phyloP scores from a whole-genome alignment of 2,888 invertebrate genomes.

The Gerosis bhagava region DNA sequence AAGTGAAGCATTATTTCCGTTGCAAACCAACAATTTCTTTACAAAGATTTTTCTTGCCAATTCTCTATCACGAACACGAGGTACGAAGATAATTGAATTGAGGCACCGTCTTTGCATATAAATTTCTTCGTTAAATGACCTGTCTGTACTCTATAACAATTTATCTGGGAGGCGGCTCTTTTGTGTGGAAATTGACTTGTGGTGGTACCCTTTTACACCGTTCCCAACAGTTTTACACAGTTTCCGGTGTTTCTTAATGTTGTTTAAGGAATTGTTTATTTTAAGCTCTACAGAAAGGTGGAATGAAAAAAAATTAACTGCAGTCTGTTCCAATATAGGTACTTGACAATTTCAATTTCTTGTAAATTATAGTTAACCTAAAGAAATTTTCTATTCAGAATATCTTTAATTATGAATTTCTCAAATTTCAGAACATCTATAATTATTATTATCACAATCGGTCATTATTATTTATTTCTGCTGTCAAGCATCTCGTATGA shows the following conservation, averaged over 20 bases:
- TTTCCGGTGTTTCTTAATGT: constrained; percentile 9
- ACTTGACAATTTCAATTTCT: too few relatives aligned
- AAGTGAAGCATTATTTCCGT: constrained; percentile 2
- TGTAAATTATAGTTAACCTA: too few relatives aligned
- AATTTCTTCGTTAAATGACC: constrained; percentile 34
- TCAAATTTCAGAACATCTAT: too few relatives aligned
- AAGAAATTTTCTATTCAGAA: too few relatives aligned
- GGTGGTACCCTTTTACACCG: constrained; percentile 30
- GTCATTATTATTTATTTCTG: too few relatives aligned
- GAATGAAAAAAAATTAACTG: too few relatives aligned
- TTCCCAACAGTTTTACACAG: constrained; percentile 14
- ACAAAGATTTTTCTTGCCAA: constrained; percentile 26
- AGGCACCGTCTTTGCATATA: constrained; percentile 33
- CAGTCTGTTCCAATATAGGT: too few relatives aligned
- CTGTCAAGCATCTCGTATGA: too few relatives aligned
- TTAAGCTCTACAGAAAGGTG: too few relatives aligned
- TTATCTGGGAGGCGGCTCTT: constrained; percentile 13
- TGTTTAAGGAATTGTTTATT: too few relatives aligned
- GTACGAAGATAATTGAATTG: constrained; percentile 31
- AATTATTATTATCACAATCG: too few relatives aligned
- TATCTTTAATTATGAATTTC: too few relatives aligned
- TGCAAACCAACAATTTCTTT: constrained; percentile 20
- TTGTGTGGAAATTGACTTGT: constrained; percentile 25
- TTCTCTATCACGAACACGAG: constrained; percentile 29
- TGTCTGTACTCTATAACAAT: constrained; percentile 26